Base-by-base conservation (phyloP, 2,113 vertebrate genomes). In the Redunca redunca region DNA sequence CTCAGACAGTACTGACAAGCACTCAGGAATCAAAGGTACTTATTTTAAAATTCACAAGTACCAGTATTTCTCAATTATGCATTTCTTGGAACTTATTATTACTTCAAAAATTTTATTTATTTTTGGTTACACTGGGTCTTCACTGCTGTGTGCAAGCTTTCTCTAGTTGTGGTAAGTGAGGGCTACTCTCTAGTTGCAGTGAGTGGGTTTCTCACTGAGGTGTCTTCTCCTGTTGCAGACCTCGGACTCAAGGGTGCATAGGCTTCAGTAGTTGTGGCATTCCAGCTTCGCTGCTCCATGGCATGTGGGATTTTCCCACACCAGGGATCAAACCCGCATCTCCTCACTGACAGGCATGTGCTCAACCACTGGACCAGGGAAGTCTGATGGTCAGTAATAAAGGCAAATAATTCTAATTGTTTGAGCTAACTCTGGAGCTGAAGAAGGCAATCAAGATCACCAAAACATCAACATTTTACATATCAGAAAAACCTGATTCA, bases 291-390 rank as follows among this genome's bases (percentile, higher is more conserved):
- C 2, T 36, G 33, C 33, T 67, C 16, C 33, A 21, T 36, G 33
- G 17, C 33, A 17, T 36, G 16, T 67, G 64, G 7, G 15, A 21
- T 36, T 17, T 67, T 71, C n/a, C 62, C 64, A 10, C 7, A 36
- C 64, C 17, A 71, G 17, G 1, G 17, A 71, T 71, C 64, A 71
- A 71, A 71, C 33, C 64, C 4, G 0, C 0, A 0, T 71, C 17
- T 36, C 64, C 64, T 71, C 30, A 64, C 30, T 64, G 62, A 64
- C 7, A 64, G 30, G 62, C 14, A 64, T n/a, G 30, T 16, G 30
- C 15, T 33, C 62, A 64, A 64, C 30, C 62, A 64, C 7, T 64
- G 60, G 14, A 64, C 30, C 60, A 33, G 64, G 16, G 2, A 67
- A n/a, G 3, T 67, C 64, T 71, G n/a, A 17, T 67, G 15, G 26